Evolutionary conservation across 2,888 invertebrate genomes (phyloP), one percentile per base, ranked within the genome.

Genomic region (Hybos culiciformis): DNA sequence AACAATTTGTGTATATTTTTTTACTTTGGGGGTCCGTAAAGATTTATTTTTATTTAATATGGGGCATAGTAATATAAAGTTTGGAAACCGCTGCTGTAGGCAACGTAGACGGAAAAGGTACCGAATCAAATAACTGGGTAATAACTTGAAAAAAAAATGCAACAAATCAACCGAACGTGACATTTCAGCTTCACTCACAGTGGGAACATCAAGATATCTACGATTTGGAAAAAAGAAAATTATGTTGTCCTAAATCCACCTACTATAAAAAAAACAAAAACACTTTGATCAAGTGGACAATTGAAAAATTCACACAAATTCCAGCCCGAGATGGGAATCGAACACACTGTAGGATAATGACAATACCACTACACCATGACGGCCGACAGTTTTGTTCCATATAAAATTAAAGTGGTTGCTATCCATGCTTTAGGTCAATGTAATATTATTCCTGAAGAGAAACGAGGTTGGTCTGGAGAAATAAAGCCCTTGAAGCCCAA

Each of bases 121-220:
- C 81, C 6, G 78, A 80, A 44, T 91, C 93, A 1, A 82, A 79
- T 53, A 93, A 93, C 66, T 74, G 98, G 60, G 82, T 93, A 47
- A 92, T 98, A 57, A 77, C 80, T 1, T 98, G 97, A n/a, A 97
- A 87, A 92, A 56, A 81, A 83, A 50, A 96, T 98, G 94, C 83
- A 91, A 0, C 80, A 88, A 65, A 88, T 96, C 52, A 92, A 97
- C 57, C 96, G 97, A 82, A 51, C 77, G 81, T 42, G 83, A 86
- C 61, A 82, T 83, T 53, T 73, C 78, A 0, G 83, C 82, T 1
- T n/a, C n/a, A n/a, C n/a, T 74, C 77, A 53, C 46, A 53, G 14
- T 86, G 83, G 78, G 71, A 68, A 49, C 73, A 75, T 50, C 73
- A 74, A 48, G 80, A 83, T 52, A 78, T 93, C 44, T 71, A 72